Base-by-base conservation (phyloP, 2,113 vertebrate genomes). In the Hippocampus zosterae region DNA sequence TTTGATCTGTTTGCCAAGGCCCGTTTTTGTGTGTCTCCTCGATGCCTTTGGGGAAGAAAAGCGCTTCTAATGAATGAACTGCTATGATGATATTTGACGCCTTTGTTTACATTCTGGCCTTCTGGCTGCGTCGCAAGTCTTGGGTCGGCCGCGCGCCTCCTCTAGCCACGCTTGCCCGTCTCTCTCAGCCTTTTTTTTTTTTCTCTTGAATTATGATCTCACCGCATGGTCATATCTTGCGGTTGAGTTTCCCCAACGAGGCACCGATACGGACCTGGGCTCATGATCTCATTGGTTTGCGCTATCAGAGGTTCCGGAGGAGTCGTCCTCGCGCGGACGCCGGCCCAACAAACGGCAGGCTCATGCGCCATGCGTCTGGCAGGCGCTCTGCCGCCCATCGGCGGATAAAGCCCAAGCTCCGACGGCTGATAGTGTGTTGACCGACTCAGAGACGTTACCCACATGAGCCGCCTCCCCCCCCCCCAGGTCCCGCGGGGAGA, bases 341-440 rank as follows among this genome's bases (percentile, higher is more conserved):
- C 73, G 66, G 55, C 62, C 61, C 56, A 55, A 50, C 29, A 33
- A 70, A 66, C 50, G 55, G 59, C 72, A 65, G n/a, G 76, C 85
- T 81, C 65, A 12, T 52, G 71, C 53, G 78, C 80, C 85, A 85
- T 85, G 84, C 88, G 94, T 77, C 82, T 18, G 42, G 42, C 42
- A 13, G 42, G 12, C 46, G 0, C 16, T 50, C 16, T 71, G 79
- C 72, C 25, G 55, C 81, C 82, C 86, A 84, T 83, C 76, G 13
- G 73, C 5, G 79, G 76, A 82, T 85, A 80, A 80, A 79, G 19
- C 25, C 55, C 74, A 68, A 80, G 90, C 86, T 91, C 92, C 92
- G 95, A 95, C 78, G 89, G 82, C 21, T 55, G 55, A 57, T 57
- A 27, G 23, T 81, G 92, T 94, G 94, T 92, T 95, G 94, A 96